Evolutionary conservation across 2,797 vertebrate species (phyloP), one percentile per base, ranked within the genome.

Genomic region (Hybognathus amarus): DNA sequence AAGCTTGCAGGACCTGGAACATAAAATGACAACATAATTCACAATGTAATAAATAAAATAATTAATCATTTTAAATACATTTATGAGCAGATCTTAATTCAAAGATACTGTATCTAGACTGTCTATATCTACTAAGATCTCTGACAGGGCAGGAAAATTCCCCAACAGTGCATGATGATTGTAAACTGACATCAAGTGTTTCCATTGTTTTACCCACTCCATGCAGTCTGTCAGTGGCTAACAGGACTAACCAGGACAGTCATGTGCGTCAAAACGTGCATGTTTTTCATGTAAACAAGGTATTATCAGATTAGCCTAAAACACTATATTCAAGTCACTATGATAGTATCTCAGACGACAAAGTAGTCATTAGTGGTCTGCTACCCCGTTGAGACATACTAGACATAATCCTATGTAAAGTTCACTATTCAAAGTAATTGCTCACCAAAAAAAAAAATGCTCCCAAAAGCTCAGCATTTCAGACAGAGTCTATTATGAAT

Each of bases 231-330:
- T 61, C 38, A 20, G 36, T 45, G 36, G 22, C 54, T 24, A 38
- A 50, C 42, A 47, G 56, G 40, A 50, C 27, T 15, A 12, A 27
- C 40, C 10, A 45, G 59, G 61, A 30, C 61, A 27, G 24, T 17
- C 61, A 30, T 63, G 59, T 50, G 61, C 12, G 20, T 67, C 36
- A 81, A 61, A 33, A 2, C 42, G 11, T 47, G 45, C 4, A n/a
- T 22, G 61, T 40, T 40, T 36, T 50, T 64, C 5, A 54, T 54
- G 83, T 82, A 75, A 77, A 81, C 81, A 68, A 42, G 36, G 24
- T n/a, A 81, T 80, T 42, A 83, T 33, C 67, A 78, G 76, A 85
- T 78, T 33, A 85, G 17, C 56, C 73, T 38, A 24, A 67, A n/a
- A n/a, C 76, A 82, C 38, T 50, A 66, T 80, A 83, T 85, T 64